phyloP scores from a whole-genome alignment of 2,888 invertebrate species.

The Drosophila prostipennis region DNA sequence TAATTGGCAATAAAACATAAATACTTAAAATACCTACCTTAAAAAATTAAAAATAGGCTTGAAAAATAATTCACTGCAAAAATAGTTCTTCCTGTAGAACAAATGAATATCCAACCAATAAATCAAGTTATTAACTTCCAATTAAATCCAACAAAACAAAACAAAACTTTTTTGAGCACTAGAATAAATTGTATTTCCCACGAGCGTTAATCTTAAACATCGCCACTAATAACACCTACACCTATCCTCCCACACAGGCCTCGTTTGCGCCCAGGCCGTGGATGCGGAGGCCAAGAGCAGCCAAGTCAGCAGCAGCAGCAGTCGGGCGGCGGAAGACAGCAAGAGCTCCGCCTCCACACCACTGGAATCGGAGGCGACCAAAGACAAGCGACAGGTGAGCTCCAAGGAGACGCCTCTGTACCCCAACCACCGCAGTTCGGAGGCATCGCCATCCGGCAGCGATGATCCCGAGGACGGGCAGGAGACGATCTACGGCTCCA shows the following conservation, averaged over 20 bases:
- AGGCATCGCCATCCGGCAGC: constrained; percentile 37
- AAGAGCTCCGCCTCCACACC: constrained; percentile 45
- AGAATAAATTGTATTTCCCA: not conserved
- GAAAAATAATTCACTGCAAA: too few species aligned
- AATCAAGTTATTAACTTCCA: not conserved
- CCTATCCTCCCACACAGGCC: constrained; percentile 52
- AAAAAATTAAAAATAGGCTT: too few species aligned
- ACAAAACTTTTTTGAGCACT: too few species aligned
- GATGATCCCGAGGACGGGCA: constrained; percentile 83
- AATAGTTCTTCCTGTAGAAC: too few species aligned
- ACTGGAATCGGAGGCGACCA: constrained; percentile 65
- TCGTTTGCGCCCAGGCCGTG: constrained; percentile 56
- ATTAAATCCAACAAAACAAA: not conserved
- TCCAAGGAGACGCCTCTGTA: constrained; percentile 79
- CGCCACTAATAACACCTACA: constrained; percentile 6
- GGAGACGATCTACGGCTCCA: constrained; percentile 82
- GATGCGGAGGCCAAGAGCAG: constrained; percentile 61
- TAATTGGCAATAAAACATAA: too few species aligned
- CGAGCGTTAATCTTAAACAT: not conserved
- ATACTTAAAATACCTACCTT: too few species aligned
- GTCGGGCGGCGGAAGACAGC: constrained; percentile 36
- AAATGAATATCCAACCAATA: too few species aligned
- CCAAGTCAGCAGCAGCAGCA: constrained; percentile 32
- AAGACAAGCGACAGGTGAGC: constrained; percentile 83
- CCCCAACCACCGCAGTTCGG: constrained; percentile 80